phyloP scores from a whole-genome alignment of 1,140 invertebrate genomes.

The Listronotus oregonensis region DNA sequence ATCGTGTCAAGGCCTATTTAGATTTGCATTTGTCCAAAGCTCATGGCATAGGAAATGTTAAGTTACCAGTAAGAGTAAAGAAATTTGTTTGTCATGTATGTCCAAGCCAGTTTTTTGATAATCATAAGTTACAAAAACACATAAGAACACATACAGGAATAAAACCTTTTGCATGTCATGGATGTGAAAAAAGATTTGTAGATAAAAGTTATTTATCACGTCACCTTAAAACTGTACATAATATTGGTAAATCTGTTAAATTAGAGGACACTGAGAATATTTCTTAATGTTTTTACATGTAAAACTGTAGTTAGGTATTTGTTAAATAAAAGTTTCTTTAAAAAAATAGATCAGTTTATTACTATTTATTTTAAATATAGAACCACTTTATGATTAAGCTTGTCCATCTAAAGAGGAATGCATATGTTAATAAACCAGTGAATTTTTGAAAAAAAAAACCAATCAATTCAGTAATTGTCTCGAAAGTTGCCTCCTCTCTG shows the following conservation, averaged over 20 bases:
- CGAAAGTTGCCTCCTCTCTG: no score
- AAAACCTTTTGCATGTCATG: constrained; percentile 68
- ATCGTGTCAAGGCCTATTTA: constrained; percentile 40
- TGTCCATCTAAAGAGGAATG: no score
- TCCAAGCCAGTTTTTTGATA: constrained; percentile 61
- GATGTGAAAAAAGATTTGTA: constrained; percentile 63
- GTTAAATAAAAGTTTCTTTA: no score
- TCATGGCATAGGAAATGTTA: constrained; percentile 43
- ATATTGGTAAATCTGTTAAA: constrained; percentile 4
- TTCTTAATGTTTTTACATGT: no score
- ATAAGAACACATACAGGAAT: constrained; percentile 71
- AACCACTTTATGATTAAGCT: no score
- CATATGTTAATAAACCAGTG: no score
- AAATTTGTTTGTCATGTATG: constrained; percentile 46
- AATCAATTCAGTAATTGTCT: no score
- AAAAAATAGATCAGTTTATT: no score
- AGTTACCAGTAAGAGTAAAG: constrained; percentile 38
- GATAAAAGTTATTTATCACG: constrained; percentile 46
- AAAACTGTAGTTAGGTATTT: no score
- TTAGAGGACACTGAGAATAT: no score
- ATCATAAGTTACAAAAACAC: constrained; percentile 67
- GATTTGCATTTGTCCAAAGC: constrained; percentile 44
- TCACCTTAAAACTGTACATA: constrained; percentile 43
- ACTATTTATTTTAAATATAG: no score
- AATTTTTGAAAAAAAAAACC: no score